Conservation (phyloP, 1,140 invertebrate species). For the Heliothis subflexa region DNA sequence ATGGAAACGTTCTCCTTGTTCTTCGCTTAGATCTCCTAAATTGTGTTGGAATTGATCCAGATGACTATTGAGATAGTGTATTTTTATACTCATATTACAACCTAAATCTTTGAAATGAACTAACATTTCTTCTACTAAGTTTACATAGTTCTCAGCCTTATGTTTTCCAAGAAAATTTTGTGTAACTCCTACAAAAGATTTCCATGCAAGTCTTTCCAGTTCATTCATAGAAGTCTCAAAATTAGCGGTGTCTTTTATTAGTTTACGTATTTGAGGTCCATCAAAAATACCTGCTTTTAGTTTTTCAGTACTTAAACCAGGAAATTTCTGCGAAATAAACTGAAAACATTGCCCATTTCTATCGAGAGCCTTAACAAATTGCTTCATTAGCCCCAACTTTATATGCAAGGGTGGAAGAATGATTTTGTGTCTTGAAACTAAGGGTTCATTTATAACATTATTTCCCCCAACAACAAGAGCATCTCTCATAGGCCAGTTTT, state of each 20-base stretch:
- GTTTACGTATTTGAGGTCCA: not conserved
- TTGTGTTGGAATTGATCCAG: not conserved
- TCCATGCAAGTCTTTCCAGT: not conserved
- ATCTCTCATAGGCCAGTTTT: not conserved
- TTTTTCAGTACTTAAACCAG: constrained; percentile 58
- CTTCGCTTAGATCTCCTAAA: not conserved
- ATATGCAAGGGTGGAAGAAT: constrained; percentile 61
- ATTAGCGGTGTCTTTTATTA: constrained; percentile 1
- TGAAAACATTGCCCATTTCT: constrained; percentile 62
- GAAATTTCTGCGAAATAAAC: constrained; percentile 62
- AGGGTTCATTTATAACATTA: constrained; percentile 11
- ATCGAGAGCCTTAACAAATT: constrained; percentile 60
- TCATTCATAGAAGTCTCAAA: not conserved
- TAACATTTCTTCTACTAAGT: no score
- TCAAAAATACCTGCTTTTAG: constrained; percentile 52
- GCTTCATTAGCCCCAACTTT: constrained; percentile 70
- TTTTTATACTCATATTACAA: not conserved
- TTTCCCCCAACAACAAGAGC: not conserved
- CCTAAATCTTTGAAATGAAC: not conserved
- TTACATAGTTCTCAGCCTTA: no score
- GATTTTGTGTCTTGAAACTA: not conserved
- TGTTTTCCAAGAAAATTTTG: not conserved
- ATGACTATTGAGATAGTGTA: not conserved
- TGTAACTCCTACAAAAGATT: not conserved
- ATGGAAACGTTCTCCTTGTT: not conserved